A percentile compares a stretch with the other conserved stretches of the same genome.
Evolutionary conservation across 2,113 vertebrate genomes (phyloP).

Genomic region (Mesocricetus auratus): DNA sequence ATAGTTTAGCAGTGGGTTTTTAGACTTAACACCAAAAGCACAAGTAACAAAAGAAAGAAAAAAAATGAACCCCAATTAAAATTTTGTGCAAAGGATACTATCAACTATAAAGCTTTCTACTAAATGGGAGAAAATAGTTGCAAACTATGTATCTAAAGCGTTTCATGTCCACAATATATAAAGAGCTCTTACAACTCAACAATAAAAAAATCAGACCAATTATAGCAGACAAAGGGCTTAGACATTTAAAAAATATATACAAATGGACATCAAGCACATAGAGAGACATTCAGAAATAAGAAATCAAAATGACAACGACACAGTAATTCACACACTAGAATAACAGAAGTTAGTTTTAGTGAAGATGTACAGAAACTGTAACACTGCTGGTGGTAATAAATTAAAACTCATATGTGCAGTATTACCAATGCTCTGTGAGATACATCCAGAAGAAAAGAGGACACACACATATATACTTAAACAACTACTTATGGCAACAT

Average conservation of each 20-base stretch:
- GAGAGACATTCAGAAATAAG: background rate
- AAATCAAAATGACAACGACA: background rate
- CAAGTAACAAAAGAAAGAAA: background rate
- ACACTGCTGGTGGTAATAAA: background rate
- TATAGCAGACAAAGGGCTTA: background rate
- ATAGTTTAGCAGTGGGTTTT: background rate
- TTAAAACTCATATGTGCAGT: background rate
- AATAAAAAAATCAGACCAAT: background rate
- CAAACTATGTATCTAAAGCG: background rate
- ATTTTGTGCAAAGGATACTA: conserved; percentile 26
- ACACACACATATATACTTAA: background rate
- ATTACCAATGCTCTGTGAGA: background rate
- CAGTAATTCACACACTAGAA: background rate
- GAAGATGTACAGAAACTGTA: background rate
- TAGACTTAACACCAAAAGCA: conserved; percentile 3
- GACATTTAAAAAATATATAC: background rate
- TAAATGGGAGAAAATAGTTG: background rate
- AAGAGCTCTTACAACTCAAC: conserved; percentile 24
- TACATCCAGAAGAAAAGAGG: background rate
- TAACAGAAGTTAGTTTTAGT: background rate
- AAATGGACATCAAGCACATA: background rate
- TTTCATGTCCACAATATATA: background rate
- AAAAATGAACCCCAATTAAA: background rate
- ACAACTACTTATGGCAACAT: background rate
- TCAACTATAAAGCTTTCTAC: background rate